Percentiles rank a stretch among this genome's conserved stretches.
phyloP scores from a whole-genome alignment of 2,113 vertebrate species.

The Podarcis raffonei region DNA sequence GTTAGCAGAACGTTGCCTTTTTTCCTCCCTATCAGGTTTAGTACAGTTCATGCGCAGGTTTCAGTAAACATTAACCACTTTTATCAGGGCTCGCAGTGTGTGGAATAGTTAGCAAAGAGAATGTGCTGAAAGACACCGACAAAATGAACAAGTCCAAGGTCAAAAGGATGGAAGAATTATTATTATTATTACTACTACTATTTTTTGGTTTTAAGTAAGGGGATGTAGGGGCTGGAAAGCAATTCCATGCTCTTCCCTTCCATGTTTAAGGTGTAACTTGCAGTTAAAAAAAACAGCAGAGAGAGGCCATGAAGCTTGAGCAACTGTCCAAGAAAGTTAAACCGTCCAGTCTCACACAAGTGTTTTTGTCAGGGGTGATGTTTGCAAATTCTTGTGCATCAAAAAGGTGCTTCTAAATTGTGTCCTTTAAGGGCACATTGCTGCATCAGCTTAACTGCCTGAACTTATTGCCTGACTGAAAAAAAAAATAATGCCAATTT shows the following conservation, averaged over 20 bases:
- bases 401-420: neutral
- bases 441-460: neutral
- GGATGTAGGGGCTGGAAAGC: constrained; percentile 16
- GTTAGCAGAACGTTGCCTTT: constrained; percentile 80
- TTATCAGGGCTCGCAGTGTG: constrained; percentile 80
- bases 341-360: neutral
- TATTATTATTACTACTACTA: constrained; percentile 19
- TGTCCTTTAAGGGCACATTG: too few relatives aligned
- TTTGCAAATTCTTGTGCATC: neutral
- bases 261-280: neutral
- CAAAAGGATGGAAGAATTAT: constrained; percentile 72
- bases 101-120: constrained; percentile 81
- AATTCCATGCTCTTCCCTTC: neutral
- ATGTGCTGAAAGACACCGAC: constrained; percentile 73
- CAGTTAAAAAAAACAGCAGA: neutral
- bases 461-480: neutral
- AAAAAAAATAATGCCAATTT: neutral
- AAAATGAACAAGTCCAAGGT: constrained; percentile 85
- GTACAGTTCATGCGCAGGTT: constrained; percentile 83
- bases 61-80: constrained; percentile 89
- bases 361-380: neutral
- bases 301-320: neutral
- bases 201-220: constrained; percentile 35
- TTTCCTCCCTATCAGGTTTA: constrained; percentile 71
- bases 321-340: neutral